A percentile compares a stretch with the other conserved stretches of the same genome.
phyloP scores from a whole-genome alignment of 2,113 vertebrate species.

The Trogon surrucura region DNA sequence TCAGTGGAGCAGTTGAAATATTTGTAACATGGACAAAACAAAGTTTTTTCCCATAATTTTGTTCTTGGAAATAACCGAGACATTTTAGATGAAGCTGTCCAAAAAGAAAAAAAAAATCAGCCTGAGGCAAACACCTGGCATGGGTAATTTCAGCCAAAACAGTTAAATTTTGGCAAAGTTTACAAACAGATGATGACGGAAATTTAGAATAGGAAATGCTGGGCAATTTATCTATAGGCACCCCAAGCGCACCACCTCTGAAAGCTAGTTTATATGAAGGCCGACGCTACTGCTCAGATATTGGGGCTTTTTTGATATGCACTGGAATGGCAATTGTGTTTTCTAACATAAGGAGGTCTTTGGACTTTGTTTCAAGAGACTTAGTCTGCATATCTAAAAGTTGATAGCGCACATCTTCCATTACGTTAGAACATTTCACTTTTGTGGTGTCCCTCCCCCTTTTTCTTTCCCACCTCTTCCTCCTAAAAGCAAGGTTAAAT shows the following conservation, averaged over 20 bases:
- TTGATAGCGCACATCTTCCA: not conserved
- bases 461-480: not conserved
- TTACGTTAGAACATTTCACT: not conserved
- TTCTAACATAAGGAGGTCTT: not conserved
- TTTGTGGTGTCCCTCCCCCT: not conserved
- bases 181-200: slow-evolving; percentile 3
- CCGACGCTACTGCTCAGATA: not conserved
- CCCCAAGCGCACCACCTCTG: not conserved
- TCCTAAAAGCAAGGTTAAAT: not conserved
- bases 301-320: not conserved
- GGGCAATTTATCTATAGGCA: not conserved
- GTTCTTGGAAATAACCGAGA: slow-evolving; percentile 18
- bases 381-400: not conserved
- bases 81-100: slow-evolving; percentile 3
- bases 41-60: slow-evolving; percentile 11
- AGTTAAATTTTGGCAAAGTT: slow-evolving; percentile 21
- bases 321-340: not conserved
- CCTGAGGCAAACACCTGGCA: slow-evolving; percentile 45
- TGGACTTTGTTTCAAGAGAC: not conserved
- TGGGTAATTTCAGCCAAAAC: slow-evolving; percentile 14
- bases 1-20: not conserved
- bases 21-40: slow-evolving; percentile 28
- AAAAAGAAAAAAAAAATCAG: not conserved
- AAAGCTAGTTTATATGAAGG: not conserved
- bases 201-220: not conserved